Base-by-base conservation (phyloP, 1,140 invertebrate genomes). In the Psix sp. region DNA sequence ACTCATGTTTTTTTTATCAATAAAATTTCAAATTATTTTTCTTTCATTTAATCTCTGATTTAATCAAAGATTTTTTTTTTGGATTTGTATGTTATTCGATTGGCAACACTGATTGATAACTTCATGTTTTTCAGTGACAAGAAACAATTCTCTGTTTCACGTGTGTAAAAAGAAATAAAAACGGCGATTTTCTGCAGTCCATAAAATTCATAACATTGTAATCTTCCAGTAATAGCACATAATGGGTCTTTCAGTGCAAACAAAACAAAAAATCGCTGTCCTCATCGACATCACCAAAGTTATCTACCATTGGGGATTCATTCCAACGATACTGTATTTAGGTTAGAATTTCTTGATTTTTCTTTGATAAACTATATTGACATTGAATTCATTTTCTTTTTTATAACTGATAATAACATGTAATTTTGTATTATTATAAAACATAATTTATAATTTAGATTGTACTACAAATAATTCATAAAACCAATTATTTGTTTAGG, bases 271-370 rank as follows among this genome's bases (percentile, higher is more conserved):
- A 77, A 79, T 92, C 24, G 86, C 88, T 9, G 79, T 89, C 5
- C 88, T 93, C 6, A 83, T 92, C 26, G 87, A 89, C 10, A 67
- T 89, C 1, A 85, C 87, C 3, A 92, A 92, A 82, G 89, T 88
- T 2, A 82, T 90, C 42, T 92, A 92, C 59, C 91, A 92, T 74
- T 92, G 91, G 89, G 91, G 90, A 20, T 93, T 92, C 42, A 90
- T 93, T 59, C 91, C 91, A 1, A 87, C 90, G 7, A 88, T 92
- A 18, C 71, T 93, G 2, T 92, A 91, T 85, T 86, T 93, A 86
- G 91, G 91, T 93, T 88, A 89, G 84, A 63, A 48, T 48, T 31
- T 35, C n/a, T n/a, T 9, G 16, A 20, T 56, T 56, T 18, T 33
- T 2, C 13, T 35, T 56, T 21, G n/a, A 54, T 57, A 46, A 46